Evolutionary conservation across 92 coral and sea anemone genomes (phyloP).

Genomic region (Porites rus): DNA sequence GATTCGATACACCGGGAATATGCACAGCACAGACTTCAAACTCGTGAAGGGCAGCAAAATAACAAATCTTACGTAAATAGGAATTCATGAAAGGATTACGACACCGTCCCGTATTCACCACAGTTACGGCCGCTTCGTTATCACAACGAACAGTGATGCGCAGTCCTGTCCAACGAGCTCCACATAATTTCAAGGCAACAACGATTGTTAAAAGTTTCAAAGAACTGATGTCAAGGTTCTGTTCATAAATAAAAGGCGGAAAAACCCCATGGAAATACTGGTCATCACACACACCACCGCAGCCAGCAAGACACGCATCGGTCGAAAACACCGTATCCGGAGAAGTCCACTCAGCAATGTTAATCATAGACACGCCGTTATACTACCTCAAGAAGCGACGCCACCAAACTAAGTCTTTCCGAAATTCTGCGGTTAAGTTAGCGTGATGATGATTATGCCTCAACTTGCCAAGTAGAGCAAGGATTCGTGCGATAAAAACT

Average conservation of each 20-base stretch:
- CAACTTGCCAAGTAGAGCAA: conserved; percentile 23
- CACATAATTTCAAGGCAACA: conserved; percentile 36
- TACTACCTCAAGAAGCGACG: conserved; percentile 36
- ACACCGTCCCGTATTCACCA: background rate
- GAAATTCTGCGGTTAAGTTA: conserved; percentile 5
- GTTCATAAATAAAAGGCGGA: conserved; percentile 19
- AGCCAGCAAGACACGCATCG: conserved; percentile 61
- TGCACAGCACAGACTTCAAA: background rate
- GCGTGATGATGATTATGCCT: conserved; percentile 48
- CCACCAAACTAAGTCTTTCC: conserved; percentile 60
- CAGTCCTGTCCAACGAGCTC: too few species aligned
- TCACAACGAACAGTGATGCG: too few species aligned
- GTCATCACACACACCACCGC: conserved; percentile 37
- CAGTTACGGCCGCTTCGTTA: conserved; percentile 21
- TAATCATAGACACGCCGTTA: conserved; percentile 48
- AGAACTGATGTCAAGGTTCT: too few species aligned
- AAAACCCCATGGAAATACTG: conserved; percentile 49
- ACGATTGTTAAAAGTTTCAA: conserved; percentile 13
- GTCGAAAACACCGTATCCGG: conserved; percentile 53
- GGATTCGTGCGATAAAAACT: conserved; percentile 41
- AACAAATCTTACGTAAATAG: background rate
- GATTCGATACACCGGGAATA: background rate
- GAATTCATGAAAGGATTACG: too few species aligned
- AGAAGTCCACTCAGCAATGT: conserved; percentile 29
- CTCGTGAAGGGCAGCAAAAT: background rate